Evolutionary conservation across 2,797 vertebrate genomes (phyloP).

Genomic region (Ctenopoma multispine): DNA sequence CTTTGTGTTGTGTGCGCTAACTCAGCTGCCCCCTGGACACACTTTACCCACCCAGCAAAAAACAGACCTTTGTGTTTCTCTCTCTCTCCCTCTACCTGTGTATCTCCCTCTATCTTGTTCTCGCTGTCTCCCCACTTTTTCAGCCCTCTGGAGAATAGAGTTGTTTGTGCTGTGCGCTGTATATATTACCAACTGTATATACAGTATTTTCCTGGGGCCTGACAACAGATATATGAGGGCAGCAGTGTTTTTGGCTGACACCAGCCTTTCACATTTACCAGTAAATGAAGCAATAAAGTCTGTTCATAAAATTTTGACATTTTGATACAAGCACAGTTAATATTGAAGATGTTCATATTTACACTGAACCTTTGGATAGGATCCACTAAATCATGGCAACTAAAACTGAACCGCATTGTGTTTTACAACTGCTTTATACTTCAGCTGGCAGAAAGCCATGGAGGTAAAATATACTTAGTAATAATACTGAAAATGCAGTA

Average conservation of each 20-base stretch:
- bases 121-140: constrained; percentile 67
- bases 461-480: neutral
- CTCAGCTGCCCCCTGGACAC: constrained; percentile 78
- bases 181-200: constrained; percentile 75
- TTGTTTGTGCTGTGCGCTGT: constrained; percentile 77
- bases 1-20: constrained; percentile 75
- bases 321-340: constrained; percentile 51
- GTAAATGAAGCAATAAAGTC: constrained; percentile 58
- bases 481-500: neutral
- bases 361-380: constrained; percentile 32
- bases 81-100: constrained; percentile 34
- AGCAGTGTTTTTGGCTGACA: constrained; percentile 74
- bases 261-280: constrained; percentile 62
- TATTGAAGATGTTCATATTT: constrained; percentile 36
- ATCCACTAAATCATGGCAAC: constrained; percentile 34
- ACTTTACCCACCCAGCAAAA: constrained; percentile 78
- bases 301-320: constrained; percentile 48
- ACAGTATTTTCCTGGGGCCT: constrained; percentile 58
- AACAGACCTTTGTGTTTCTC: constrained; percentile 63
- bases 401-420: constrained; percentile 22
- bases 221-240: constrained; percentile 64
- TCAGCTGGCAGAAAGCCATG: constrained; percentile 3
- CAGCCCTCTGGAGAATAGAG: constrained; percentile 63
- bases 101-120: constrained; percentile 70
- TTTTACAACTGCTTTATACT: constrained; percentile 24